Percentiles rank a stretch among this genome's conserved stretches.
phyloP scores from a whole-genome alignment of 2,113 vertebrate species.

The Menura novaehollandiae region DNA sequence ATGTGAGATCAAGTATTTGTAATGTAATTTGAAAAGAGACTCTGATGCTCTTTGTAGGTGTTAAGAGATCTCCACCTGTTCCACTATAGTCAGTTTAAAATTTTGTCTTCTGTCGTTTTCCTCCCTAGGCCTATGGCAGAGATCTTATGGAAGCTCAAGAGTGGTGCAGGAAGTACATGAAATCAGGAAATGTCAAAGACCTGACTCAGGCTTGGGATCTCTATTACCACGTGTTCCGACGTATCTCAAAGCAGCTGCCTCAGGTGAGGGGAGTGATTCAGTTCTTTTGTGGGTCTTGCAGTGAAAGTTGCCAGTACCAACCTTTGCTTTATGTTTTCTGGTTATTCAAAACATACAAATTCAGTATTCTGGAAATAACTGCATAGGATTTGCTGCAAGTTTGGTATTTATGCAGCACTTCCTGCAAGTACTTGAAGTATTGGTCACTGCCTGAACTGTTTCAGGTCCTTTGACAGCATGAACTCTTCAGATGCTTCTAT shows the following conservation, averaged over 20 bases:
- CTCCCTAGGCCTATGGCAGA: conserved; percentile 89
- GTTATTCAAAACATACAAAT: background rate
- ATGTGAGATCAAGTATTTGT: background rate
- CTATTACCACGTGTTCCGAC: conserved; percentile 96
- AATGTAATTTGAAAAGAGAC: background rate
- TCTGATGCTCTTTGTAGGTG: background rate
- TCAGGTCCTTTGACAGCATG: background rate
- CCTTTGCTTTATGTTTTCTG: background rate
- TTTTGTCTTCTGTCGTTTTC: background rate
- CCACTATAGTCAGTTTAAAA: background rate
- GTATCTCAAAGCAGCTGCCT: conserved; percentile 97
- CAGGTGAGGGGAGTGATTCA: conserved; percentile 77
- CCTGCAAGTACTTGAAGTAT: background rate
- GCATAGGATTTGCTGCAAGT: background rate
- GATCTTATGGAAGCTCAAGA: conserved; percentile 99
- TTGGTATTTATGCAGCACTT: background rate
- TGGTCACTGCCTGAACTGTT: background rate
- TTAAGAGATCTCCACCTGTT: background rate
- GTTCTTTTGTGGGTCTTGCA: background rate
- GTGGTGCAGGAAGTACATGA: conserved; percentile 99
- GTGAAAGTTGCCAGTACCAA: background rate
- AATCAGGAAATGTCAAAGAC: conserved; percentile 97
- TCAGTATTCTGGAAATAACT: background rate
- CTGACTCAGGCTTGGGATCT: conserved; percentile 98
- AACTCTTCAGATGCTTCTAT: background rate